Percentiles rank a stretch among this genome's conserved stretches.
Conservation (phyloP, 2,113 vertebrate genomes). For the Leptobrachium leishanense region DNA sequence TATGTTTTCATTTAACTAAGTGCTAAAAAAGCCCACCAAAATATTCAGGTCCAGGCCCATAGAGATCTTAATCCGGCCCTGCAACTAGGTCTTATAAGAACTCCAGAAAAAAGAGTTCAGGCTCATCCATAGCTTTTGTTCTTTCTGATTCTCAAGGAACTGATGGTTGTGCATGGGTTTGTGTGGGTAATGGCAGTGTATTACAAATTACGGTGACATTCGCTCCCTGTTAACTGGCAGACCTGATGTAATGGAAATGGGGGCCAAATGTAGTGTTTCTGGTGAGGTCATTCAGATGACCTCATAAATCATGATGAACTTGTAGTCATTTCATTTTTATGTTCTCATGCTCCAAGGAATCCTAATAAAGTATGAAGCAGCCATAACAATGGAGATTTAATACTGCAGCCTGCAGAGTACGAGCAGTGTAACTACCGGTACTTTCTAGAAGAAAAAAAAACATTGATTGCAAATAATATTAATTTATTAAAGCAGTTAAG, state of each 20-base stretch:
- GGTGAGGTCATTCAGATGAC: conserved; percentile 16
- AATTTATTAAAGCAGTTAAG: too few relatives aligned
- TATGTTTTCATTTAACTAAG: too few relatives aligned
- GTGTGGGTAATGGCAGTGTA: background rate
- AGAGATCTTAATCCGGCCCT: too few relatives aligned
- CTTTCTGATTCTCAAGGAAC: too few relatives aligned
- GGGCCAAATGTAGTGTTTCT: background rate
- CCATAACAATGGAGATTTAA: conserved; percentile 32
- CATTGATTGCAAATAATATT: too few relatives aligned
- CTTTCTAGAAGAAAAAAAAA: too few relatives aligned
- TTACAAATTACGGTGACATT: background rate
- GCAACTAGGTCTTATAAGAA: too few relatives aligned
- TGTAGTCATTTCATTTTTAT: conserved; percentile 23
- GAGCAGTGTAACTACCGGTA: background rate
- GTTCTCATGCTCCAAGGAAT: conserved; percentile 17
- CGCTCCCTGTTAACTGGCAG: conserved; percentile 13
- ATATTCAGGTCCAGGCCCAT: too few relatives aligned
- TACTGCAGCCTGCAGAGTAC: background rate
- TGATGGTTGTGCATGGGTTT: background rate
- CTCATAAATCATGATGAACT: conserved; percentile 27
- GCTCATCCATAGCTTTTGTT: too few relatives aligned
- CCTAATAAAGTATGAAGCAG: conserved; percentile 35
- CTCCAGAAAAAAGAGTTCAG: too few relatives aligned
- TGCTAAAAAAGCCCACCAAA: too few relatives aligned
- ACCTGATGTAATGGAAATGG: conserved; percentile 8